phyloP scores from a whole-genome alignment of 1,140 invertebrate species.

The Parapsyche elsis region DNA sequence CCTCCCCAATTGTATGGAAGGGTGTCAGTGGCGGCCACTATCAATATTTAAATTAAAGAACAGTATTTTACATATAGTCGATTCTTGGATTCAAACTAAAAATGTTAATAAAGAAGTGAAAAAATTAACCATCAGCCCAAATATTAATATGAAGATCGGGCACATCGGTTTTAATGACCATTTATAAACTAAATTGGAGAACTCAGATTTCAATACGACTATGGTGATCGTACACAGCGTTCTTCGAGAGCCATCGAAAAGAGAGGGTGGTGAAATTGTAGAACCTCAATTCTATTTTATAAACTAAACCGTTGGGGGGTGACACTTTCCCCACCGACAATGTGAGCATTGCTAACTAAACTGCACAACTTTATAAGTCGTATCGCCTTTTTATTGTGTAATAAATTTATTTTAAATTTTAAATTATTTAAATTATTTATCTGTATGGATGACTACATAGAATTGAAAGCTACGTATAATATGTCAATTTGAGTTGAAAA shows the following conservation, averaged over 20 bases:
- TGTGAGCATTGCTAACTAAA: slow-evolving; percentile 10
- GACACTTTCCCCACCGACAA: slow-evolving; percentile 25
- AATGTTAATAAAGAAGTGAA: too few species aligned
- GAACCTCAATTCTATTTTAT: slow-evolving; percentile 53
- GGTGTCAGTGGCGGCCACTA: background rate
- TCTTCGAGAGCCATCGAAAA: slow-evolving; percentile 17
- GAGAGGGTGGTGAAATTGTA: slow-evolving; percentile 34
- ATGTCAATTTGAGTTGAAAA: too few species aligned
- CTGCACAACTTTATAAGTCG: slow-evolving; percentile 16
- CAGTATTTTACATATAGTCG: too few species aligned
- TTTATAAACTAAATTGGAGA: background rate
- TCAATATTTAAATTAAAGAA: too few species aligned
- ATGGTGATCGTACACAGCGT: background rate
- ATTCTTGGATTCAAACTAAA: too few species aligned
- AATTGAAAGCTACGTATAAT: too few species aligned
- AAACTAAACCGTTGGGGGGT: slow-evolving; percentile 54
- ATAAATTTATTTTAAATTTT: too few species aligned
- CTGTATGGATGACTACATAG: too few species aligned
- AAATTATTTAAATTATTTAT: too few species aligned
- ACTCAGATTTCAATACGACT: background rate
- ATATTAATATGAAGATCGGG: background rate
- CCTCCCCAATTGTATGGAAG: background rate
- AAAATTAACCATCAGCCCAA: too few species aligned
- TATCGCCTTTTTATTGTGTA: too few species aligned
- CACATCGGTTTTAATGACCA: background rate